Conservation (phyloP, 2,888 invertebrate genomes). For the Oscheius sp. region DNA sequence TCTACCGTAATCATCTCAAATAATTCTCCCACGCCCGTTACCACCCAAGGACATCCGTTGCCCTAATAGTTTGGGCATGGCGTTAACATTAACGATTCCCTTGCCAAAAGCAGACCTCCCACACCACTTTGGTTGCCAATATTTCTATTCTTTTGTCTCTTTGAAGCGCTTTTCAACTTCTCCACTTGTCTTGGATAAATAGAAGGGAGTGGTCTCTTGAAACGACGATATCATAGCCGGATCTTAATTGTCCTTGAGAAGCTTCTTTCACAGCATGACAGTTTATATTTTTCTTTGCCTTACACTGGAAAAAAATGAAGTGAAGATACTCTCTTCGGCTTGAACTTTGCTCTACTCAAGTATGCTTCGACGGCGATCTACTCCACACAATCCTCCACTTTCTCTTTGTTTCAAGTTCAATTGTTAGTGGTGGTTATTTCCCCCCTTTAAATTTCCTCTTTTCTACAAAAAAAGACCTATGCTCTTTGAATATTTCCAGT, state of each 20-base stretch:
- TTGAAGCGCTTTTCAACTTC: no score
- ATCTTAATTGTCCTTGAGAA: no score
- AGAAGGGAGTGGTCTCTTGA: no score
- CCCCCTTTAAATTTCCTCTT: background rate
- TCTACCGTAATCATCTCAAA: conserved; percentile 16
- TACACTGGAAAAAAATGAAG: background rate
- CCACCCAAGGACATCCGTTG: background rate
- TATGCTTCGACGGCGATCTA: background rate
- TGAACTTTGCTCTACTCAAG: background rate
- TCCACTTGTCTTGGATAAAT: no score
- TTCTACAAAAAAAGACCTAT: background rate
- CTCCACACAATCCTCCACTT: background rate
- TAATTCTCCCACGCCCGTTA: background rate
- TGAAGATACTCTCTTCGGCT: background rate
- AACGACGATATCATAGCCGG: no score
- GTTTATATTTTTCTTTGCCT: no score
- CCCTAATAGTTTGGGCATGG: background rate
- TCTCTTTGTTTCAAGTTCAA: conserved; percentile 5
- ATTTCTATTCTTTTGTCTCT: no score
- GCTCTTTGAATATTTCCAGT: no score
- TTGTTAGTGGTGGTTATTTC: background rate
- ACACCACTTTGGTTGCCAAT: no score
- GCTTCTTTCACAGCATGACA: no score
- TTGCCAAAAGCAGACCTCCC: no score
- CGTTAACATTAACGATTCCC: no score